Evolutionary conservation across 1,140 invertebrate species (phyloP).

Genomic region (Dryas iulia): DNA sequence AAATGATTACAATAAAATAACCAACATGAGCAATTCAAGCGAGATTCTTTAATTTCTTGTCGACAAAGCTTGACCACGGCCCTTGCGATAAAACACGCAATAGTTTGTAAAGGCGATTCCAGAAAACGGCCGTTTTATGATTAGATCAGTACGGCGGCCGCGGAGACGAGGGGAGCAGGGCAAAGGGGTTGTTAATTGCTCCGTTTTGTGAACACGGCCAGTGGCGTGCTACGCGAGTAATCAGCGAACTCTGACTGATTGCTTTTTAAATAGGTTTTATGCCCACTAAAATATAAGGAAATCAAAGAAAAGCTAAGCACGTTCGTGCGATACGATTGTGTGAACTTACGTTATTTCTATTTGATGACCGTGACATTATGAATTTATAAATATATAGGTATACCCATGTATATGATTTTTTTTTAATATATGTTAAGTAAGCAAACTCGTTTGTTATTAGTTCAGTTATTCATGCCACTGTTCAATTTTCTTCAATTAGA

Average conservation of each 20-base stretch:
- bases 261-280: constrained; percentile 80
- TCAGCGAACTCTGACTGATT: constrained; percentile 77
- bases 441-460: constrained; percentile 25
- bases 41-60: constrained; percentile 35
- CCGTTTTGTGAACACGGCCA: constrained; percentile 79
- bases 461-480: constrained; percentile 25
- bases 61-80: constrained; percentile 35
- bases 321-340: constrained; percentile 43
- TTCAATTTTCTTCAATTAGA: constrained; percentile 29
- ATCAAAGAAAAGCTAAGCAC: constrained; percentile 51
- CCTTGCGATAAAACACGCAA: constrained; percentile 65
- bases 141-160: constrained; percentile 65
- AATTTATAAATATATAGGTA: constrained; percentile 10
- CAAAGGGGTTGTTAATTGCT: constrained; percentile 74
- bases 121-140: constrained; percentile 80
- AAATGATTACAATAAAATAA: not conserved
- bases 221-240: constrained; percentile 72
- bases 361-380: constrained; percentile 28
- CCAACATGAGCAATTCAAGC: constrained; percentile 7
- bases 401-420: not conserved
- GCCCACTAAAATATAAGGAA: constrained; percentile 72
- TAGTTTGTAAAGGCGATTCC: constrained; percentile 77
- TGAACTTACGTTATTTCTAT: constrained; percentile 18
- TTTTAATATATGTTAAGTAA: constrained; percentile 3
- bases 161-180: constrained; percentile 38